These are phyloP conservation scores for Mechanitis mazaeus DNA, from an alignment of 2,888 invertebrate species.

Conservation along the genomic window DNA sequence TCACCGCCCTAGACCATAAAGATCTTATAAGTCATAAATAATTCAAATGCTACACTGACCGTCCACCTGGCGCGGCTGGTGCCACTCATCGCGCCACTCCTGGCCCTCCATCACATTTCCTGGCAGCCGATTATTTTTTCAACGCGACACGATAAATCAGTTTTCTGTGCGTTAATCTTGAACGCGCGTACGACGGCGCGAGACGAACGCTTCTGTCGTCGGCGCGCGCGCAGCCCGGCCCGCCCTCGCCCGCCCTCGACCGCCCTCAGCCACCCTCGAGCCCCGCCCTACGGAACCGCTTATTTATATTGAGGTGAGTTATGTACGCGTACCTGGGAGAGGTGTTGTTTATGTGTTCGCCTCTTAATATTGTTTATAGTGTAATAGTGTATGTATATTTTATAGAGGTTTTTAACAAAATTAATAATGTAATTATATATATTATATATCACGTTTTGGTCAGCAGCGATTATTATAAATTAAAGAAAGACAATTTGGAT, in stretches of 20 bases:
- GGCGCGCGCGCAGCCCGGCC: slow-evolving; percentile 79
- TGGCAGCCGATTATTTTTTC: slow-evolving; percentile 69
- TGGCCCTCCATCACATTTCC: slow-evolving; percentile 74
- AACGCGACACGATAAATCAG: slow-evolving; percentile 74
- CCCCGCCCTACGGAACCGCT: slow-evolving; percentile 34
- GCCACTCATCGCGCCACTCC: slow-evolving; percentile 71
- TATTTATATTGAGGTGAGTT: slow-evolving; percentile 26
- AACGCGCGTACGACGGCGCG: slow-evolving; percentile 66
- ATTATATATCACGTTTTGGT: no score
- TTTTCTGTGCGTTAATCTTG: slow-evolving; percentile 67
- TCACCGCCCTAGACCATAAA: no score
- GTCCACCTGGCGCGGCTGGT: slow-evolving; percentile 64
- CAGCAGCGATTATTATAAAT: no score
- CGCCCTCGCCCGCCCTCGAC: slow-evolving; percentile 40
- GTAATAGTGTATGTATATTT: no score
- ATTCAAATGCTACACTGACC: slow-evolving; percentile 49
- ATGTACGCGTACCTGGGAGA: slow-evolving; percentile 21
- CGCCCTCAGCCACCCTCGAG: slow-evolving; percentile 40
- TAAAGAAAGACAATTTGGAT: no score
- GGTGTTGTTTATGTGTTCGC: no score
- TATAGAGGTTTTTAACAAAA: no score
- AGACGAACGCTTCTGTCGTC: slow-evolving; percentile 83
- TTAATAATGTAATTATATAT: no score
- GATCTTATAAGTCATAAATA: no score
- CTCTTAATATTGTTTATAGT: no score